These are phyloP conservation scores for Augochlora pura DNA, from an alignment of 1,140 invertebrate genomes.

Conservation along the genomic window DNA sequence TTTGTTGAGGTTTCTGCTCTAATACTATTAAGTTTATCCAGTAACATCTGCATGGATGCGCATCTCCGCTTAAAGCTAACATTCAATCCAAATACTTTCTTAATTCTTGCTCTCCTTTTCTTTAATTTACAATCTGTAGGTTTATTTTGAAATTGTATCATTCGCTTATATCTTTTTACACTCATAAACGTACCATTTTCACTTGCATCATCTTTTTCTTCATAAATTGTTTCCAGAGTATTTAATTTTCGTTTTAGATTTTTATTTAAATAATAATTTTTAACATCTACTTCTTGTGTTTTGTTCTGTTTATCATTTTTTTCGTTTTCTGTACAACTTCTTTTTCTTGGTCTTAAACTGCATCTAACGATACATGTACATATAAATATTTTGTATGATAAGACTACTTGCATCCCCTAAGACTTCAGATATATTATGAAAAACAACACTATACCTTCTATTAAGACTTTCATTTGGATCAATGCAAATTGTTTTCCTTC, in stretches of 20 bases:
- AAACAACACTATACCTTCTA: constrained; percentile 66
- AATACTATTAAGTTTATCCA: constrained; percentile 71
- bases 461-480: constrained; percentile 59
- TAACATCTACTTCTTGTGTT: constrained; percentile 51
- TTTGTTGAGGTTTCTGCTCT: constrained; percentile 52
- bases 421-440: not conserved
- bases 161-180: constrained; percentile 70
- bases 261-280: constrained; percentile 74
- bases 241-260: constrained; percentile 68
- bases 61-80: constrained; percentile 51
- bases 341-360: constrained; percentile 70
- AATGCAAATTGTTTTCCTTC: constrained; percentile 49
- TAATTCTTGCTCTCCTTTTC: constrained; percentile 72
- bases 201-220: constrained; percentile 67
- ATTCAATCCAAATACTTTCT: constrained; percentile 70
- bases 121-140: constrained; percentile 69
- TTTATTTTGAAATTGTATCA: constrained; percentile 69
- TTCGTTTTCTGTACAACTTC: constrained; percentile 65
- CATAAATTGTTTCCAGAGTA: constrained; percentile 76
- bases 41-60: constrained; percentile 68
- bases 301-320: not conserved
- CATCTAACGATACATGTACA: constrained; percentile 61
- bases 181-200: constrained; percentile 67
- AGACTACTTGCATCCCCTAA: not conserved
- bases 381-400: constrained; percentile 3